Evolutionary conservation across 92 coral and sea anemone genomes (phyloP), one percentile per base, ranked within the genome.

Genomic region (Galaxea fascicularis): DNA sequence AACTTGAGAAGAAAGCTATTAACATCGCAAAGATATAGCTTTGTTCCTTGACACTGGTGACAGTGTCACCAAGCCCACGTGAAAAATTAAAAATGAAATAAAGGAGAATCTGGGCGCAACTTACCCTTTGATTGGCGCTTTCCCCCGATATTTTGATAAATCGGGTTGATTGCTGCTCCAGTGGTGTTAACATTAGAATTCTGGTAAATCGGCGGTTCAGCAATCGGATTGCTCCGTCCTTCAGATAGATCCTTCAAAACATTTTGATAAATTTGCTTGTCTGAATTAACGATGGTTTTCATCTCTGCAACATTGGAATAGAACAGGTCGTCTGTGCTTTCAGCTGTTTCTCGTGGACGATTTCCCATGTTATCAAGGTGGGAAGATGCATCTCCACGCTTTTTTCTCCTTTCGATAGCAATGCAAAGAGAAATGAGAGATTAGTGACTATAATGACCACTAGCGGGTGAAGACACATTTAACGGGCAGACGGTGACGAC

Each of bases 401-500:
- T 41, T 39, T 69, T 69, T 51, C 74, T 69, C 74, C 74, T 89
- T 60, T 6, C 7, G 15, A 49, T 49, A 10, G 10, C 24, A 60
- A 60, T 7, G 29, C 24, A 60, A 60, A 22, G 10, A 0, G 11
- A 60, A 60, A 60, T 21, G 8, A 1, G 4, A 57, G 3, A 16
- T 1, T 7, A 15, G n/a, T 16, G n/a, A 57, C 2, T 3, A 57
- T 4, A 57, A 8, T 57, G n/a, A 57, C n/a, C 4, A 54, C 17
- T 4, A 54, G 12, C 12, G 17, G 16, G 17, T 12, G 4, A 54
- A n/a, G 22, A 59, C 22, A 20, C n/a, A 20, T 25, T 28, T 28
- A 59, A 66, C n/a, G n/a, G n/a, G n/a, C 81, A 78, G 90, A 90
- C 86, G 85, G 85, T 85, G 85, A n/a, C n/a, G n/a, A n/a, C n/a